Conservation (phyloP, 2,888 invertebrate genomes). For the Dioctria rufipes region DNA sequence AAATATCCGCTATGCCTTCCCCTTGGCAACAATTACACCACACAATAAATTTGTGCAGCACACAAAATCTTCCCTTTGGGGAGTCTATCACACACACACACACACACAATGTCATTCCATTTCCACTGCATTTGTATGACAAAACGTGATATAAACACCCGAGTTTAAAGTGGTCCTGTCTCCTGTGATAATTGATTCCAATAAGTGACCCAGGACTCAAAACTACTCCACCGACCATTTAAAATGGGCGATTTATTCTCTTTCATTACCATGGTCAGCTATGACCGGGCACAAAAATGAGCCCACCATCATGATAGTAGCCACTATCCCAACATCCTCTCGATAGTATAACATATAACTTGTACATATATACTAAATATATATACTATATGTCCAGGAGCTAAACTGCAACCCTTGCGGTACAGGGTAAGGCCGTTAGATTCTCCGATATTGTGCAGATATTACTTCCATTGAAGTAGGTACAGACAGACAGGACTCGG, state of each 20-base stretch:
- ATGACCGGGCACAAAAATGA: not conserved
- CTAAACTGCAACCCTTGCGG: not conserved
- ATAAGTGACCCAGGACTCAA: conserved; percentile 34
- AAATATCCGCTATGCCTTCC: conserved; percentile 5
- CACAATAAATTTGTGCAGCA: conserved; percentile 14
- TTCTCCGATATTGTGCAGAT: conserved; percentile 3
- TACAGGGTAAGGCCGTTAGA: conserved; percentile 15
- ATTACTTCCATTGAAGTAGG: conserved; percentile 11
- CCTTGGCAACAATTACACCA: conserved; percentile 23
- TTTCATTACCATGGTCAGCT: conserved; percentile 36
- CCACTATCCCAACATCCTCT: too few species aligned
- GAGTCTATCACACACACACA: not conserved
- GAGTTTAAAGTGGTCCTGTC: conserved; percentile 17
- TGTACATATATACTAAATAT: too few species aligned
- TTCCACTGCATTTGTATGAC: conserved; percentile 19
- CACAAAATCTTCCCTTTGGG: not conserved
- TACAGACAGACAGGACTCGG: conserved; percentile 29
- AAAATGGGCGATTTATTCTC: conserved; percentile 35
- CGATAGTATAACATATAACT: too few species aligned
- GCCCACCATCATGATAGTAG: not conserved
- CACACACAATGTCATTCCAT: not conserved
- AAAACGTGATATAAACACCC: conserved; percentile 35
- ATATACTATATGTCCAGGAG: too few species aligned
- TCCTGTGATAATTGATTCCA: conserved; percentile 47
- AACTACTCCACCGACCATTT: conserved; percentile 24